Conservation (phyloP, 1,140 invertebrate species). For the Elymnias hypermnestra region DNA sequence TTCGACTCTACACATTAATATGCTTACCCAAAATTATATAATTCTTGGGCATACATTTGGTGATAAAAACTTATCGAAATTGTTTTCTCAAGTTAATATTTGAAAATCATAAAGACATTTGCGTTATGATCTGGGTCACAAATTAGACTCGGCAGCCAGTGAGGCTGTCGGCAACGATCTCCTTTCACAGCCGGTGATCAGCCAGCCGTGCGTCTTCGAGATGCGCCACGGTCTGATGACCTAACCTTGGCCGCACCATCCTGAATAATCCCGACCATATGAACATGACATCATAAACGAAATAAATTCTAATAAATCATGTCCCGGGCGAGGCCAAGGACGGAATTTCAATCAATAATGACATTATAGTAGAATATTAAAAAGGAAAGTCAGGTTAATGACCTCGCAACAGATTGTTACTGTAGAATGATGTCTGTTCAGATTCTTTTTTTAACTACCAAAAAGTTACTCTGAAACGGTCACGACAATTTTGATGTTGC, state of each 20-base stretch:
- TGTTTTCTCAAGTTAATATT: too few relatives aligned
- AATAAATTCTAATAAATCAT: conserved; percentile 31
- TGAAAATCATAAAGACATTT: too few relatives aligned
- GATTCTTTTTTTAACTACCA: conserved; percentile 53
- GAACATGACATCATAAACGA: conserved; percentile 53
- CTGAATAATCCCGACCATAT: conserved; percentile 43
- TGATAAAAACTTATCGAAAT: too few relatives aligned
- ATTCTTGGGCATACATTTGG: too few relatives aligned
- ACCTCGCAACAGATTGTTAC: conserved; percentile 44
- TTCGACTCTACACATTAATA: too few relatives aligned
- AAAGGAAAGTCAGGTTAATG: conserved; percentile 64
- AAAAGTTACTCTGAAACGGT: conserved; percentile 40
- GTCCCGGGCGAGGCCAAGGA: conserved; percentile 41
- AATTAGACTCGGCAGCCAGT: conserved; percentile 18
- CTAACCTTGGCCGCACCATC: conserved; percentile 57
- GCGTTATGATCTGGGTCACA: conserved; percentile 49
- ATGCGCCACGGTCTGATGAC: conserved; percentile 57
- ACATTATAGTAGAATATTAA: conserved; percentile 45
- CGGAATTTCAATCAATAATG: conserved; percentile 47
- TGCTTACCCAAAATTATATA: too few relatives aligned
- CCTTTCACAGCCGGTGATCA: conserved; percentile 50
- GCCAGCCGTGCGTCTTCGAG: conserved; percentile 50
- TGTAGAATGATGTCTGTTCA: conserved; percentile 49
- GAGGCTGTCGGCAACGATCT: conserved; percentile 22
- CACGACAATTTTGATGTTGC: conserved; percentile 33